Evolutionary conservation across 2,888 invertebrate species (phyloP), one percentile per base, ranked within the genome.

Genomic region (Eupithecia vulgata): DNA sequence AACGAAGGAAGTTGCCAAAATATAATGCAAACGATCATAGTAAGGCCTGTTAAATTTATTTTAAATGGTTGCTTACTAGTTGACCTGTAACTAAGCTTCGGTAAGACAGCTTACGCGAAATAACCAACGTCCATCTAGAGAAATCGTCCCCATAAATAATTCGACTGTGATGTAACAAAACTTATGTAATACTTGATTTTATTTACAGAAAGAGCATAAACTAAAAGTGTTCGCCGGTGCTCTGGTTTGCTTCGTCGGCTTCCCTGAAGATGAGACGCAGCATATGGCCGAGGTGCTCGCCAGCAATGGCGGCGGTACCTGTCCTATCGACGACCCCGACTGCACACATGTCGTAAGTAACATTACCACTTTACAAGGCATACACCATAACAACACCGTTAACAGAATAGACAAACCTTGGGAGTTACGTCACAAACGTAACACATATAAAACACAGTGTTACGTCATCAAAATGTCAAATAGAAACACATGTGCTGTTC

Each of bases 261-360:
- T 99, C 92, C 96, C 97, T 4, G 96, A 96, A 75, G 98, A 98
- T 83, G 99, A 99, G 90, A 96, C 97, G 86, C 96, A 96, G 85
- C 98, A 99, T 88, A 99, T 99, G 98, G 96, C 97, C 76, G 98
- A 98, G 87, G 96, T 98, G 81, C 95, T 99, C 75, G 95, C 96
- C 82, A 96, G 96, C 86, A 98, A 99, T 93, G 98, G 98, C 84
- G 98, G 98, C 72, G 96, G 96, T 77, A 95, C 96, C 76, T 96
- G 97, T 76, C 96, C 96, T 62, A 94, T 96, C 79, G 97, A 97
- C 82, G 98, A 98, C 95, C 95, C 97, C 30, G 96, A 96, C 86
- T 98, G 98, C 89, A 98, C 98, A 62, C 99, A 99, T 94, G 96
- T 99, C 90, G 98, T 99, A 95, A 97, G 97, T 96, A 61, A 72